phyloP scores from a whole-genome alignment of 2,888 invertebrate genomes.

The Blastobasis adustella region DNA sequence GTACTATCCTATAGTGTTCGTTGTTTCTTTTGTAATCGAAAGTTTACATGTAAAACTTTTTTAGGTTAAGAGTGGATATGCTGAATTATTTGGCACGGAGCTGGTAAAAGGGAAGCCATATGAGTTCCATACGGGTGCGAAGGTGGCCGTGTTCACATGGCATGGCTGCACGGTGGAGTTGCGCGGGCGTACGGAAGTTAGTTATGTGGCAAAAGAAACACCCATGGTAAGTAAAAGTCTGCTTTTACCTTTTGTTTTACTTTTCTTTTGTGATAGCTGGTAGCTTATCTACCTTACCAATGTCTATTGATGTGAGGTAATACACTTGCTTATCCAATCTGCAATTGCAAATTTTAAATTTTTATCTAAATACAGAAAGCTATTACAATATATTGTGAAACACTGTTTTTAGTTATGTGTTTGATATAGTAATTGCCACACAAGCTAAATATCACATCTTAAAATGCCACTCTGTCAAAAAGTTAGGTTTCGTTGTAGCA shows the following conservation, averaged over 20 bases:
- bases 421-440: too few species aligned
- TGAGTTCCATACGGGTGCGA: conserved; percentile 90
- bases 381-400: too few species aligned
- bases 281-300: too few species aligned
- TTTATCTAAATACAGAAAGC: too few species aligned
- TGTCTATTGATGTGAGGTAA: too few species aligned
- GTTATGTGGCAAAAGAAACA: conserved; percentile 96
- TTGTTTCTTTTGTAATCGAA: not conserved
- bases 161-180: conserved; percentile 93
- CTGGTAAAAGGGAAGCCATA: conserved; percentile 94
- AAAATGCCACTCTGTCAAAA: too few species aligned
- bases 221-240: conserved; percentile 82
- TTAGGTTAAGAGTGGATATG: conserved; percentile 90
- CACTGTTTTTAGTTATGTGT: too few species aligned
- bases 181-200: conserved; percentile 92
- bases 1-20: not conserved
- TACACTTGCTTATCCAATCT: too few species aligned
- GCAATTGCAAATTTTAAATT: too few species aligned
- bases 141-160: conserved; percentile 97
- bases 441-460: too few species aligned
- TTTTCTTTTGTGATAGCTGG: conserved; percentile 4
- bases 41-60: conserved; percentile 15
- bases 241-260: not conserved
- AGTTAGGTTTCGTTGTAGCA: too few species aligned
- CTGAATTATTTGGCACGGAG: conserved; percentile 98